Percentiles rank a stretch among this genome's conserved stretches.
These are phyloP conservation scores for Nestor notabilis DNA, from an alignment of 2,113 vertebrate genomes.

Conservation along the genomic window DNA sequence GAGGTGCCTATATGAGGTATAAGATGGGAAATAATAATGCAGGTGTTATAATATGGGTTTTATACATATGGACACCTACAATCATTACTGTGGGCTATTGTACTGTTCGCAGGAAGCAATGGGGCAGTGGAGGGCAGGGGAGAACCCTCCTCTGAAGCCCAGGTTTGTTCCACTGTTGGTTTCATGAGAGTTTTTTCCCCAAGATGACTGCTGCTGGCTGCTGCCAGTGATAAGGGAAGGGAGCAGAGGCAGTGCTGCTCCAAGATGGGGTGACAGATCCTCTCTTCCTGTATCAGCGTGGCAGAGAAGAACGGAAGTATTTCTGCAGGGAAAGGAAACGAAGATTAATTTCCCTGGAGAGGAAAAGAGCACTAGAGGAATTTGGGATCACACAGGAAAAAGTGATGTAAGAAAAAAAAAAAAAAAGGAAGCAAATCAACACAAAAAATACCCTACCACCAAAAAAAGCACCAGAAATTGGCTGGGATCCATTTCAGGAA, in stretches of 20 bases:
- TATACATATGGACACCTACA: neutral
- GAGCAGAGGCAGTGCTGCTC: neutral
- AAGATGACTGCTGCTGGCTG: neutral
- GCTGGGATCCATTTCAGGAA: conserved; percentile 49
- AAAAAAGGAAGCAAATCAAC: conserved; percentile 42
- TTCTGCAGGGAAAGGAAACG: conserved; percentile 55
- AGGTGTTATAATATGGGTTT: neutral
- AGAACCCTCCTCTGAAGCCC: neutral
- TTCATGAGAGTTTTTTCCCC: neutral
- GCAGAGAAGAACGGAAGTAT: neutral
- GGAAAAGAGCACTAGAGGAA: conserved; percentile 54
- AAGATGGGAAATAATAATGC: neutral
- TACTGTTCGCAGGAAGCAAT: neutral
- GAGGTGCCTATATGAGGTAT: neutral
- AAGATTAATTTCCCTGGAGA: conserved; percentile 15
- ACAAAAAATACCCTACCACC: neutral
- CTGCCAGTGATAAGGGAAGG: neutral
- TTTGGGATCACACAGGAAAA: conserved; percentile 58
- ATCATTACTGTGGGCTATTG: neutral
- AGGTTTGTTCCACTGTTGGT: neutral
- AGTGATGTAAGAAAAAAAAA: conserved; percentile 39
- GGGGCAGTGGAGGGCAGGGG: neutral
- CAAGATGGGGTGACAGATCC: neutral
- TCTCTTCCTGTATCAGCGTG: neutral
- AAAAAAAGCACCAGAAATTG: conserved; percentile 51